A percentile compares a stretch with the other conserved stretches of the same genome.
Conservation (phyloP, 2,113 vertebrate genomes). For the Hemiscyllium ocellatum region DNA sequence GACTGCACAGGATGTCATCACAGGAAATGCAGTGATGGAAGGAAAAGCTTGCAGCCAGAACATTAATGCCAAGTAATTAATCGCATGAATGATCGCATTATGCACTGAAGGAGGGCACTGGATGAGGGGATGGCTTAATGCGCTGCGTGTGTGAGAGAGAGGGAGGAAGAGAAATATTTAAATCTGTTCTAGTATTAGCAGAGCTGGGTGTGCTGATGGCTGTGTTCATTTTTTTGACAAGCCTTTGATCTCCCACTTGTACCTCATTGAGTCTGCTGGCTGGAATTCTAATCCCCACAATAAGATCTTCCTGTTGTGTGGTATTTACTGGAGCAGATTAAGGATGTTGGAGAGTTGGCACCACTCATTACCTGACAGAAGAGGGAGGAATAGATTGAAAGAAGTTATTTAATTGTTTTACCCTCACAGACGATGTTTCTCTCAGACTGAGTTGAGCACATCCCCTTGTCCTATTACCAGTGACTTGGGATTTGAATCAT, state of each 20-base stretch:
- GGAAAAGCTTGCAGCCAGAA: not conserved
- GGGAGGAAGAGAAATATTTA: not conserved
- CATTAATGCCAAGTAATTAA: not conserved
- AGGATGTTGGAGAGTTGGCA: not conserved
- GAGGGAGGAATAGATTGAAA: not conserved
- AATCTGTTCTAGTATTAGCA: not conserved
- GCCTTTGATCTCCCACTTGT: not conserved
- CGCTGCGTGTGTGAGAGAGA: not conserved
- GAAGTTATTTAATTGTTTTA: not conserved
- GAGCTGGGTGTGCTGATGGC: not conserved
- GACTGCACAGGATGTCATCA: not conserved
- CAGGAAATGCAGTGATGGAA: not conserved
- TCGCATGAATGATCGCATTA: not conserved
- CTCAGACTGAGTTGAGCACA: not conserved
- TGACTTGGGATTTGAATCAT: not conserved
- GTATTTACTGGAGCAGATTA: not conserved
- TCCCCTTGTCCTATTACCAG: not conserved
- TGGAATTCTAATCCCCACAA: not conserved
- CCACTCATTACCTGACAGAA: not conserved
- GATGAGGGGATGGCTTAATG: not conserved
- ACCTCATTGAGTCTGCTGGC: not conserved
- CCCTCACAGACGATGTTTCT: not conserved
- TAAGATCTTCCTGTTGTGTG: not conserved
- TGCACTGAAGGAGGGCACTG: not conserved
- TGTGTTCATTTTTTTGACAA: not conserved